phyloP scores from a whole-genome alignment of 2,888 invertebrate species.

The Lepidocyrtoides sp. region DNA sequence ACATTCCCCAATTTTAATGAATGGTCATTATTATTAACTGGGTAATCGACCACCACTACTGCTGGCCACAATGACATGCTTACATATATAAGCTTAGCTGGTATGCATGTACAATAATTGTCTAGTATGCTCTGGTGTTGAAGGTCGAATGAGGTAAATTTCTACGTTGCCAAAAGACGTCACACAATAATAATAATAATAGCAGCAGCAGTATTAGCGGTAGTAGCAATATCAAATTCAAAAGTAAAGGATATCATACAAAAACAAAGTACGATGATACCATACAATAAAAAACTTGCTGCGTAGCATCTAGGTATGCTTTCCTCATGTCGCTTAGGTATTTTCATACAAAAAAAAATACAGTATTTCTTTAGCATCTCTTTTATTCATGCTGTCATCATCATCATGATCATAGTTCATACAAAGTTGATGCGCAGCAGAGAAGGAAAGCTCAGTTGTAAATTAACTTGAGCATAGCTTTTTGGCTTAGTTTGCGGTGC shows the following conservation, averaged over 20 bases:
- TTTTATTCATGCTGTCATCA: too few species aligned
- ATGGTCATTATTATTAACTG: slow-evolving; percentile 25
- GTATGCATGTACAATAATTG: neutral
- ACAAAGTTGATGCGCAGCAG: too few species aligned
- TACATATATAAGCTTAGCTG: neutral
- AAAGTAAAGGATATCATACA: neutral
- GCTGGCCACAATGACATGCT: neutral
- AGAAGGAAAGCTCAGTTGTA: too few species aligned
- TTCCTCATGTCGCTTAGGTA: slow-evolving; percentile 29
- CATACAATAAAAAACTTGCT: neutral
- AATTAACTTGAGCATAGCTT: too few species aligned
- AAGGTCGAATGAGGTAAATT: slow-evolving; percentile 80
- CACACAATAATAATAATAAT: slow-evolving; percentile 54
- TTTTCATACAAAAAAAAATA: neutral
- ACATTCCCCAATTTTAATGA: slow-evolving; percentile 30
- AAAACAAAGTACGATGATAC: neutral
- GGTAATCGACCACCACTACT: neutral
- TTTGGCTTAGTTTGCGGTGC: neutral
- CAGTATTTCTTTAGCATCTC: too few species aligned
- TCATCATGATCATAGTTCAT: neutral
- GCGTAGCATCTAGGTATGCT: neutral
- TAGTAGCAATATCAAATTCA: neutral
- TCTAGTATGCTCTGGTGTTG: slow-evolving; percentile 25
- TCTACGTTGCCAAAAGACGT: slow-evolving; percentile 77
- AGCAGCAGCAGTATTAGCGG: neutral